phyloP scores from a whole-genome alignment of 1,140 invertebrate species.

The Octopus bimaculoides region DNA sequence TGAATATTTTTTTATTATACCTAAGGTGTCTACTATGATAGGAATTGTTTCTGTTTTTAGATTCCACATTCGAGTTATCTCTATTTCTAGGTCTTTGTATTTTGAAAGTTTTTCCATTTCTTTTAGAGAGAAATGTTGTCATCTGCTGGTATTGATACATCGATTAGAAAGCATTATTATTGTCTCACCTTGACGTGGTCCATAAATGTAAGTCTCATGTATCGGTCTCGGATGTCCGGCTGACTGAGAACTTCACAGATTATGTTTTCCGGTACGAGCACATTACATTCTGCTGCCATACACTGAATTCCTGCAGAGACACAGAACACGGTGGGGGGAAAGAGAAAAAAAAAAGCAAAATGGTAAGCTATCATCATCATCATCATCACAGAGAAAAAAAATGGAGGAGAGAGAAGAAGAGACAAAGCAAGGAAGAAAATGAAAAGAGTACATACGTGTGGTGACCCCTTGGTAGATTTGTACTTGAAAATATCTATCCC shows the following conservation, averaged over 20 bases:
- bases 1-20: too few species aligned
- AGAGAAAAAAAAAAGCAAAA: constrained; percentile 1
- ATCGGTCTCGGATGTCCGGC: constrained; percentile 76
- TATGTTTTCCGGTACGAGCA: constrained; percentile 93
- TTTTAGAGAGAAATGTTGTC: too few species aligned
- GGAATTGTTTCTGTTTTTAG: too few species aligned
- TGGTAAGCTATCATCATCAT: neutral
- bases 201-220: constrained; percentile 91
- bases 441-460: constrained; percentile 60
- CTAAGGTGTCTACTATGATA: too few species aligned
- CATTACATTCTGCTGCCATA: constrained; percentile 91
- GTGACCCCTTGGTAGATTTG: constrained; percentile 87
- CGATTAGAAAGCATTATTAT: too few species aligned
- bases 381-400: neutral
- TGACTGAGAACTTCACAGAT: constrained; percentile 80
- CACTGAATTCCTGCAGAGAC: constrained; percentile 73
- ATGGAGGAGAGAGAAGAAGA: neutral
- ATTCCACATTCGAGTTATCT: too few species aligned
- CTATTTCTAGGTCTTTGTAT: too few species aligned
- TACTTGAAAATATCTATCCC: constrained; percentile 92
- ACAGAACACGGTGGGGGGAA: neutral
- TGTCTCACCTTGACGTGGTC: constrained; percentile 78
- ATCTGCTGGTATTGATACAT: too few species aligned
- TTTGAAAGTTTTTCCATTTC: too few species aligned
- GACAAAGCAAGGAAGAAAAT: neutral